These are phyloP conservation scores for Drosophila quinaria DNA, from an alignment of 2,888 invertebrate species.

Conservation along the genomic window DNA sequence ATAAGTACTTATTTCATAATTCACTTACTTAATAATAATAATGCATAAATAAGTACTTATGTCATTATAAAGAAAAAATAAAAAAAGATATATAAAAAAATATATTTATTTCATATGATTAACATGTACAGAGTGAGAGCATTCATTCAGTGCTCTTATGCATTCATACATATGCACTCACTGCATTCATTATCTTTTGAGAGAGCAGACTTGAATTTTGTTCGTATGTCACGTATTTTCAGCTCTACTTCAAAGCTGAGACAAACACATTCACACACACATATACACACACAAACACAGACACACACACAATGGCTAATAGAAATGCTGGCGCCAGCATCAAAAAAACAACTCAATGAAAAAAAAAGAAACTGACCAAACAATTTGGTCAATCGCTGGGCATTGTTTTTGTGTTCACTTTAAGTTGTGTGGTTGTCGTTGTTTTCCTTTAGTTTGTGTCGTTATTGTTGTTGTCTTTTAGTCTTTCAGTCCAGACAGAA, in stretches of 20 bases:
- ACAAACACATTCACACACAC: not conserved
- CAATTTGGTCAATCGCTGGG: slow-evolving; percentile 44
- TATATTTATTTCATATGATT: not conserved
- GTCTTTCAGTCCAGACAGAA: slow-evolving; percentile 19
- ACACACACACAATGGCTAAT: slow-evolving; percentile 12
- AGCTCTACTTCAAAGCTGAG: not conserved
- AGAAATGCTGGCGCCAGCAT: slow-evolving; percentile 70
- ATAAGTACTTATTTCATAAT: too few species aligned
- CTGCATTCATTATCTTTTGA: not conserved
- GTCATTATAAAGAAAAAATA: not conserved
- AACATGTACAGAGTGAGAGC: not conserved
- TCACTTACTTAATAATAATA: too few species aligned
- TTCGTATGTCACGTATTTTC: slow-evolving; percentile 16
- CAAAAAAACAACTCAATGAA: slow-evolving; percentile 25
- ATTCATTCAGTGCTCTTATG: not conserved
- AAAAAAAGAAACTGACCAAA: slow-evolving; percentile 28
- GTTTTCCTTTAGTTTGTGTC: not conserved
- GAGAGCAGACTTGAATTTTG: slow-evolving; percentile 9
- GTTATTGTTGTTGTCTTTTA: not conserved
- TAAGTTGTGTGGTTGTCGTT: not conserved
- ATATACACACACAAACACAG: not conserved
- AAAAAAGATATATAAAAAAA: too few species aligned
- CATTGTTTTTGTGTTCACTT: slow-evolving; percentile 17
- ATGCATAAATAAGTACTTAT: too few species aligned
- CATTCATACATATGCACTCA: slow-evolving; percentile 5